Base-by-base conservation (phyloP, 2,888 invertebrate genomes). In the Alviniconcha strummeri region DNA sequence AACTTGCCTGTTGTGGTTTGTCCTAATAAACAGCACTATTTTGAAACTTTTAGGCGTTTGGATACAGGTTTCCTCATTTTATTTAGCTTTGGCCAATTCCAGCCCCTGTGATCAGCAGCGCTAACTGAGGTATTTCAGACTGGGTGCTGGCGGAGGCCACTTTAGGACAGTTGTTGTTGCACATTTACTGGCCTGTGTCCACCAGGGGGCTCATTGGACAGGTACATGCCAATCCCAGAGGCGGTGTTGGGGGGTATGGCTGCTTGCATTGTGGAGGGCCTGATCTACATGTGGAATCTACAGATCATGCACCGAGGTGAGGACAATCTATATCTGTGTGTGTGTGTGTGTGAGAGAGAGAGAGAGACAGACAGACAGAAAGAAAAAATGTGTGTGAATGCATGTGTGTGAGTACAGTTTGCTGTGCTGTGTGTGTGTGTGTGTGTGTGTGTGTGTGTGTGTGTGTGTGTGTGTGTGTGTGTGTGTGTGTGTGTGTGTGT, bases 251-350 rank as follows among this genome's bases (percentile, higher is more conserved):
- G 93, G 9, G 87, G 91, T n/a, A 92, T 94, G 81, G 90, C 93
- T 13, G 90, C 91, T 4, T 88, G 88, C 56, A 91, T 93, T 11
- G 90, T 93, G 15, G 88, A 91, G 67, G 94, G 94, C 5, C 89
- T 94, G 13, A 86, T 90, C 36, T 93, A 94, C 84, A 90, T 94
- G 89, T 94, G 93, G 94, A 89, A 90, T 77, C 87, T 91, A 13
- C 93, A 93, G 87, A 93, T 94, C 55, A 88, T 94, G 86, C 94
- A 94, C 83, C 88, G 94, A 91, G 93, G 93, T 93, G 85, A 78
- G 88, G 74, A 52, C 74, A 4, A 0, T 60, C 9, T 4, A 4
- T 60, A 13, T 77, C 11, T 54, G 74, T 56, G 77, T 74, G 52
- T 55, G 36, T 64, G 52, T 67, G 67, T 57, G 19, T 19, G 52